Evolutionary conservation across 2,888 invertebrate genomes (phyloP).

Genomic region (Archips crataeganus): DNA sequence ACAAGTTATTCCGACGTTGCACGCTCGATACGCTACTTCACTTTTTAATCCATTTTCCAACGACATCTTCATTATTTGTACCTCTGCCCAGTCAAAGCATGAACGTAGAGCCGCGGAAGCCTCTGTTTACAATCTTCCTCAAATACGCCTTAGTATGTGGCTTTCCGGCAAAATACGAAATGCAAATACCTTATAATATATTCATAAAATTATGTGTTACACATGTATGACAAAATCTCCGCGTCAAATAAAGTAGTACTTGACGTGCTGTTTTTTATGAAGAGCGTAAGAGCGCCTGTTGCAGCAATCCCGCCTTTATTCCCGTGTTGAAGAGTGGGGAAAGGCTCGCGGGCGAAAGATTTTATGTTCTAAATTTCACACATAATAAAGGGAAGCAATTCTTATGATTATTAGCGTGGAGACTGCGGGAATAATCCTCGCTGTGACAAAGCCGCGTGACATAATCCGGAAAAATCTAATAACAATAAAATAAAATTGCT

Average conservation of each 20-base stretch:
- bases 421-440: conserved; percentile 83
- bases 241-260: conserved; percentile 67
- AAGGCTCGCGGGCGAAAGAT: conserved; percentile 52
- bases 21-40: conserved; percentile 75
- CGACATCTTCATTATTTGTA: conserved; percentile 83
- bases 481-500: conserved; percentile 86
- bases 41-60: conserved; percentile 79
- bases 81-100: conserved; percentile 49
- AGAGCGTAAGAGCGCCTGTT: conserved; percentile 53
- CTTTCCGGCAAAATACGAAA: conserved; percentile 56
- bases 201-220: conserved; percentile 77
- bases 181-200: conserved; percentile 74
- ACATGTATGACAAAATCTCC: conserved; percentile 73
- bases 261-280: conserved; percentile 68
- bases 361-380: conserved; percentile 83
- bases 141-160: conserved; percentile 36
- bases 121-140: conserved; percentile 52
- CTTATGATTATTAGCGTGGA: conserved; percentile 85
- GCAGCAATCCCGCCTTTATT: conserved; percentile 62
- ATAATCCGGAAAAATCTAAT: conserved; percentile 86
- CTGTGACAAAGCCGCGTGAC: conserved; percentile 81
- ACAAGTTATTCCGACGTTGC: conserved; percentile 81
- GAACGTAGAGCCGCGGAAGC: neutral
- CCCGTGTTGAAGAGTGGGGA: conserved; percentile 52
- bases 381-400: conserved; percentile 84